phyloP scores from a whole-genome alignment of 1,140 invertebrate species.

The Coptotermes formosanus region DNA sequence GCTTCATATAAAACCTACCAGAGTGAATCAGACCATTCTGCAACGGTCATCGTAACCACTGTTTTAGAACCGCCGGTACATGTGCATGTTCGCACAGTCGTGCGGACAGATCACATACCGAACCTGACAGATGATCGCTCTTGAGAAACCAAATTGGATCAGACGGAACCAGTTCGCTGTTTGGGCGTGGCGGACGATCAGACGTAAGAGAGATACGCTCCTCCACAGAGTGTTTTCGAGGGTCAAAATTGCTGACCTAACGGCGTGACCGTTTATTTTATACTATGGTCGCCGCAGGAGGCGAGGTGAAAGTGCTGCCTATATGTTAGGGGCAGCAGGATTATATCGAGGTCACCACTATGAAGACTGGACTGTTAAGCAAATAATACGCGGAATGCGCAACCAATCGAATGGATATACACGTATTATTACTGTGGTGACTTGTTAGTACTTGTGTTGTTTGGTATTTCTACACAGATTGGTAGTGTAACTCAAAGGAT shows the following conservation, averaged over 20 bases:
- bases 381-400: no score
- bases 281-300: not conserved
- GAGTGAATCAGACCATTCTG: no score
- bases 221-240: not conserved
- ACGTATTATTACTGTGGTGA: no score
- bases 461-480: no score
- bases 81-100: not conserved
- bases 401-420: no score
- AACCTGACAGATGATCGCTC: not conserved
- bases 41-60: not conserved
- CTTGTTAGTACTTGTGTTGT: no score
- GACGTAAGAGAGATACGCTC: not conserved
- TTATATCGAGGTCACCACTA: not conserved
- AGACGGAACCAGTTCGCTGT: not conserved
- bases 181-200: not conserved
- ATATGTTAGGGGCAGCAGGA: not conserved
- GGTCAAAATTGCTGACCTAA: not conserved
- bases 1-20: no score
- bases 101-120: not conserved
- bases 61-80: not conserved
- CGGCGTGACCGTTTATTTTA: constrained; percentile 1
- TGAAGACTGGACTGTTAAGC: not conserved
- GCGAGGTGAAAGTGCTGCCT: constrained; percentile 4
- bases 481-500: no score
- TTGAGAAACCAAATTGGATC: constrained; percentile 6